A percentile compares a stretch with the other conserved stretches of the same genome.
Evolutionary conservation across 2,797 vertebrate genomes (phyloP).

Genomic region (Diglossa cyanea): DNA sequence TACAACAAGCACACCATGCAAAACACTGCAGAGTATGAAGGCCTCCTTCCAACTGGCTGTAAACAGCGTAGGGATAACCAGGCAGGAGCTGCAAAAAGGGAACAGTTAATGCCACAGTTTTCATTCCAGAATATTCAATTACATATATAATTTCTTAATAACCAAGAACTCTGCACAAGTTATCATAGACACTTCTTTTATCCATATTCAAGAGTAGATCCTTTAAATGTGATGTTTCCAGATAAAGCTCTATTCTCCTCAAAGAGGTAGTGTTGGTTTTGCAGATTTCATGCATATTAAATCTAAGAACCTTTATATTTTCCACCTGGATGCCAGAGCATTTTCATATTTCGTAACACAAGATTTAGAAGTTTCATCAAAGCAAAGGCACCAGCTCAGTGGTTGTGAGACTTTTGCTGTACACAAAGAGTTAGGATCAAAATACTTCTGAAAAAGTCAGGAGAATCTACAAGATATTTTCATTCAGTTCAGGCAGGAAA

Average conservation of each 20-base stretch:
- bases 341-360: slow-evolving; percentile 39
- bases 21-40: not conserved
- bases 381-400: not conserved
- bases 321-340: not conserved
- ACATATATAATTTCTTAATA: not conserved
- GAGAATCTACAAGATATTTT: slow-evolving; percentile 10
- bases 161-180: not conserved
- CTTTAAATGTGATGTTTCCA: not conserved
- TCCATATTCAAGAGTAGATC: not conserved
- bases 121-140: not conserved
- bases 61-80: not conserved
- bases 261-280: not conserved
- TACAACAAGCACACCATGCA: not conserved
- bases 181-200: not conserved
- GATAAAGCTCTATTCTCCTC: not conserved
- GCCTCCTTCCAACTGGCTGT: not conserved
- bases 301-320: not conserved
- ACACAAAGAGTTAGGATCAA: slow-evolving; percentile 7
- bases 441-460: slow-evolving; percentile 30
- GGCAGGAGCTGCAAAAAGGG: not conserved
- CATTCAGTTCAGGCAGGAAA: not conserved
- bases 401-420: not conserved
- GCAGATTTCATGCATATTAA: not conserved
- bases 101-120: not conserved
- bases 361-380: slow-evolving; percentile 24